Evolutionary conservation across 2,113 vertebrate genomes (phyloP).

Genomic region (Anarrhichthys ocellatus): DNA sequence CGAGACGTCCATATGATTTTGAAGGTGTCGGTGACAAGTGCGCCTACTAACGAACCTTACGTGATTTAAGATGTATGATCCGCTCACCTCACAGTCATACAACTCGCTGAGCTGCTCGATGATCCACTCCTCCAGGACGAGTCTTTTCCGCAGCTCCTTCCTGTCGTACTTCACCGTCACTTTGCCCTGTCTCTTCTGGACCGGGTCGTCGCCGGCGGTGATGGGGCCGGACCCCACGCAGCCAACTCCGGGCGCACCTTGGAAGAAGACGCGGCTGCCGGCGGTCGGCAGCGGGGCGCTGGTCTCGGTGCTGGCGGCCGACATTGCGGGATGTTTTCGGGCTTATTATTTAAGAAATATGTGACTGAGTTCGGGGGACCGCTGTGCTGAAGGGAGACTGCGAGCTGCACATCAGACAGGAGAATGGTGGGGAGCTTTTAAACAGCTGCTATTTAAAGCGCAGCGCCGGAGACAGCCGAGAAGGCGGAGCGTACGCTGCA

Average conservation of each 20-base stretch:
- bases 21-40: neutral
- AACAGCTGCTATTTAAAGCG: slow-evolving; percentile 88
- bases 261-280: slow-evolving; percentile 91
- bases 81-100: slow-evolving; percentile 94
- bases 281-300: slow-evolving; percentile 80
- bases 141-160: slow-evolving; percentile 95
- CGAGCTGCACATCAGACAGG: slow-evolving; percentile 52
- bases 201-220: slow-evolving; percentile 84
- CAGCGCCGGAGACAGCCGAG: slow-evolving; percentile 72
- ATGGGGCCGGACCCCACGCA: slow-evolving; percentile 80
- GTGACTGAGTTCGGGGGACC: slow-evolving; percentile 58
- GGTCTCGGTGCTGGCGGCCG: slow-evolving; percentile 83
- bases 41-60: neutral
- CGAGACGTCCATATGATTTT: neutral
- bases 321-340: slow-evolving; percentile 73
- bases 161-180: slow-evolving; percentile 98
- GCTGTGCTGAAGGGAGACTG: slow-evolving; percentile 30
- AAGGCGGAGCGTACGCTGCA: slow-evolving; percentile 71
- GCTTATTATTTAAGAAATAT: slow-evolving; percentile 13
- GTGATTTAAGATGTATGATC: neutral
- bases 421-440: slow-evolving; percentile 70
- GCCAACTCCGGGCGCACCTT: slow-evolving; percentile 83
- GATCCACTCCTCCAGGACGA: slow-evolving; percentile 97
- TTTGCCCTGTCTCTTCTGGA: slow-evolving; percentile 93
- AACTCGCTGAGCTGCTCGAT: slow-evolving; percentile 95